A percentile compares a stretch with the other conserved stretches of the same genome.
These are phyloP conservation scores for Centropristis striata DNA, from an alignment of 2,113 vertebrate genomes.

Conservation along the genomic window DNA sequence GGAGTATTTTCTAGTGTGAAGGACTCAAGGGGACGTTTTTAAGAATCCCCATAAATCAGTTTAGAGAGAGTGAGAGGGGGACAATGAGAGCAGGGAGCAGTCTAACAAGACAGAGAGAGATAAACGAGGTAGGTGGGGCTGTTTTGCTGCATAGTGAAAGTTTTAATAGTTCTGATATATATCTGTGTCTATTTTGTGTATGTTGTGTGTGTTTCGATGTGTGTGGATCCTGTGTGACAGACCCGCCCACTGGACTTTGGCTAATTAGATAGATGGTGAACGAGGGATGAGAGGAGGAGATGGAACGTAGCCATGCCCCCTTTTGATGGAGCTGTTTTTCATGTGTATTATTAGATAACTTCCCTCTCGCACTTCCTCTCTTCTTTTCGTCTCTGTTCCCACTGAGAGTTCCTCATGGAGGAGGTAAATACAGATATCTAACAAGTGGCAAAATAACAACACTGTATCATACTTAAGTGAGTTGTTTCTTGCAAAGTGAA, in stretches of 20 bases:
- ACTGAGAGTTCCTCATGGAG: background rate
- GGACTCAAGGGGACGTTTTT: slow-evolving; percentile 44
- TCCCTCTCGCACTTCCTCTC: background rate
- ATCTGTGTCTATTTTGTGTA: slow-evolving; percentile 24
- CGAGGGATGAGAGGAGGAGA: slow-evolving; percentile 18
- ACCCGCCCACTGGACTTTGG: slow-evolving; percentile 34
- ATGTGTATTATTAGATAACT: slow-evolving; percentile 19
- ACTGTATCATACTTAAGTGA: background rate
- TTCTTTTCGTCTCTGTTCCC: background rate
- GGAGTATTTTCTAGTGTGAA: slow-evolving; percentile 34
- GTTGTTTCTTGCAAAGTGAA: background rate
- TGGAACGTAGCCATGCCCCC: background rate
- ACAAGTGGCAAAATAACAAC: background rate
- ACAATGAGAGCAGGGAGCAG: background rate
- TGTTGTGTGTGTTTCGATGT: slow-evolving; percentile 16
- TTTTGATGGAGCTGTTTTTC: slow-evolving; percentile 36
- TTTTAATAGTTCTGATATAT: slow-evolving; percentile 61
- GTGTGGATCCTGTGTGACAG: slow-evolving; percentile 23
- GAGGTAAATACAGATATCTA: background rate
- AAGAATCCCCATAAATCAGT: slow-evolving; percentile 50
- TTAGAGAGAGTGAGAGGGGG: background rate
- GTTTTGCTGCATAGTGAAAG: slow-evolving; percentile 44
- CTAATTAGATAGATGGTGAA: slow-evolving; percentile 62
- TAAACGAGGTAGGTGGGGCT: slow-evolving; percentile 54
- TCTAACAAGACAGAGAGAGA: slow-evolving; percentile 49